These are phyloP conservation scores for Drosophila kanekoi DNA, from an alignment of 2,888 invertebrate species.

Conservation along the genomic window DNA sequence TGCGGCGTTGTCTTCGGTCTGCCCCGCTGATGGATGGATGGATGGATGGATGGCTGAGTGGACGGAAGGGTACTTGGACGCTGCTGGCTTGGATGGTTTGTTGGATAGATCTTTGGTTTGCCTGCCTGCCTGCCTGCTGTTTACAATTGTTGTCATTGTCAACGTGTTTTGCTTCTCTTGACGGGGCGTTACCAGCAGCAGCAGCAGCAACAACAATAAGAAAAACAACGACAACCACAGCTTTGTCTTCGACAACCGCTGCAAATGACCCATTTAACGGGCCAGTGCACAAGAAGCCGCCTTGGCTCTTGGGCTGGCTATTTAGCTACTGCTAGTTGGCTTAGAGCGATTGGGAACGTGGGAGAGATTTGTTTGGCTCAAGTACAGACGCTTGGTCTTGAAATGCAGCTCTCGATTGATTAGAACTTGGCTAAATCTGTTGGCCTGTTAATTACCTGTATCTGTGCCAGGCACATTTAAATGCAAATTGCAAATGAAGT, in stretches of 20 bases:
- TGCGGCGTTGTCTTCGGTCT: slow-evolving; percentile 65
- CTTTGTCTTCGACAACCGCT: slow-evolving; percentile 69
- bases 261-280: slow-evolving; percentile 80
- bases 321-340: slow-evolving; percentile 25
- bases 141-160: slow-evolving; percentile 80
- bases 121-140: slow-evolving; percentile 46
- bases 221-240: slow-evolving; percentile 53
- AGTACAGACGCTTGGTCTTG: slow-evolving; percentile 46
- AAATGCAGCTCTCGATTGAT: slow-evolving; percentile 44
- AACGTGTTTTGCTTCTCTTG: slow-evolving; percentile 67
- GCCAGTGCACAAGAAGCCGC: slow-evolving; percentile 67
- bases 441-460: slow-evolving; percentile 39
- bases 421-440: slow-evolving; percentile 38
- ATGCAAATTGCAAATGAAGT: slow-evolving; percentile 70
- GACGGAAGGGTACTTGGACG: slow-evolving; percentile 15
- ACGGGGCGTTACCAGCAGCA: slow-evolving; percentile 51
- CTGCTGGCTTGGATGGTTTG: slow-evolving; percentile 21
- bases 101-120: slow-evolving; percentile 52
- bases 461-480: slow-evolving; percentile 41
- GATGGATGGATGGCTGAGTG: slow-evolving; percentile 18
- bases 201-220: slow-evolving; percentile 25
- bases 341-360: slow-evolving; percentile 70
- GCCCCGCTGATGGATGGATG: slow-evolving; percentile 57
- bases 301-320: slow-evolving; percentile 40
- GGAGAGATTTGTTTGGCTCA: slow-evolving; percentile 53